Conservation (phyloP, 1,140 invertebrate species). For the Camponotus pennsylvanicus region DNA sequence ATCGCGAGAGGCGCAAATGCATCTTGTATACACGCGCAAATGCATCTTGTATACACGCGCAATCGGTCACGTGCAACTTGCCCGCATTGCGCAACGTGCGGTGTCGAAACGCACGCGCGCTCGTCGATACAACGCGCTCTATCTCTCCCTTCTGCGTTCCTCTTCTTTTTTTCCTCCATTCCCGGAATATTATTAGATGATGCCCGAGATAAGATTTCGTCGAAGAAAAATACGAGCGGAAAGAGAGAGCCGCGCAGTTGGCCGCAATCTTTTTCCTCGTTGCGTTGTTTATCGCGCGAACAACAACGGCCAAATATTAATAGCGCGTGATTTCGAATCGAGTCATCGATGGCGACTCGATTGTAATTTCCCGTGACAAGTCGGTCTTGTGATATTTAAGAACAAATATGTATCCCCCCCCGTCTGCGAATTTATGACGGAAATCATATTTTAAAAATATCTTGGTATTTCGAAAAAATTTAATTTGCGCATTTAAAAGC, state of each 20-base stretch:
- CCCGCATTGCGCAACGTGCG: constrained; percentile 66
- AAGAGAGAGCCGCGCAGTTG: constrained; percentile 39
- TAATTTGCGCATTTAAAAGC: neutral
- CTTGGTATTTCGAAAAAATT: no score
- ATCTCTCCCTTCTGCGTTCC: constrained; percentile 37
- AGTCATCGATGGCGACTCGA: neutral
- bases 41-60: constrained; percentile 3
- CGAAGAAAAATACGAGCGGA: neutral
- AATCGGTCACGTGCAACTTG: constrained; percentile 71
- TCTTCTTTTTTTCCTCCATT: constrained; percentile 1
- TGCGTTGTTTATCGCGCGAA: neutral
- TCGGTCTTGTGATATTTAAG: neutral
- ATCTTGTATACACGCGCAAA: constrained; percentile 4
- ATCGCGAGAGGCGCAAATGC: neutral
- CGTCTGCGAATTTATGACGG: no score
- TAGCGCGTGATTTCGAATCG: constrained; percentile 1
- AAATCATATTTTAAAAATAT: neutral
- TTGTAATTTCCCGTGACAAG: neutral
- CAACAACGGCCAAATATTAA: constrained; percentile 15
- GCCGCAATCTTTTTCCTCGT: constrained; percentile 17
- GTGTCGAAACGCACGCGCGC: constrained; percentile 62
- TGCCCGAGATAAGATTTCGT: neutral
- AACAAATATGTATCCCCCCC: no score
- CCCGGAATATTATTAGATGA: constrained; percentile 41
- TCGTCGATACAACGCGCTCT: constrained; percentile 26